phyloP scores from a whole-genome alignment of 23 tunicate species.

The Ascidia mentula region DNA sequence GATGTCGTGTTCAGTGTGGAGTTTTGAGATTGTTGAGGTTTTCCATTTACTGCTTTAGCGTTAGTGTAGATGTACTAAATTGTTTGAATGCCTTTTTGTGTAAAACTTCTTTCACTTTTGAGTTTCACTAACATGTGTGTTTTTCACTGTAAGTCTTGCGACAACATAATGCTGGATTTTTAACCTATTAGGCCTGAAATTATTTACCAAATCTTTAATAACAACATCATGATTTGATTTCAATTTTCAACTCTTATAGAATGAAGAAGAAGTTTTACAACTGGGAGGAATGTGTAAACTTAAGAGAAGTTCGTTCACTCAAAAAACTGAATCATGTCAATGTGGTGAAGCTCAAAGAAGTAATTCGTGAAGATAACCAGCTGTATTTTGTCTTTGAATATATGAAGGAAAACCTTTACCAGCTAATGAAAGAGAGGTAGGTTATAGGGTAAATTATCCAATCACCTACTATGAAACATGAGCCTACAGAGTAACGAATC shows the following conservation, averaged over 20 bases:
- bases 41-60: no score
- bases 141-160: not conserved
- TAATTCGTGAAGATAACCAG: conserved; percentile 85
- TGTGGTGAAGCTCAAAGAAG: conserved; percentile 97
- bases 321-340: conserved; percentile 93
- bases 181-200: not conserved
- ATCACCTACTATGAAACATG: not conserved
- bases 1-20: not conserved
- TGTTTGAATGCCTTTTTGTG: no score
- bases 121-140: not conserved
- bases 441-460: not conserved
- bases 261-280: conserved; percentile 99
- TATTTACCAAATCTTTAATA: no score
- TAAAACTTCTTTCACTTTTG: not conserved
- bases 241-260: conserved; percentile 52
- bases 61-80: no score
- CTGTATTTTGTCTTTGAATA: conserved; percentile 98
- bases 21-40: not conserved
- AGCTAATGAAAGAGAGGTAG: conserved; percentile 93
- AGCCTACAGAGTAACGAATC: not conserved
- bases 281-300: conserved; percentile 96
- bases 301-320: conserved; percentile 90
- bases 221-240: no score
- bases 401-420: conserved; percentile 99
- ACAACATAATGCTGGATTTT: no score